Base-by-base conservation (phyloP, 2,113 vertebrate species). In the Oenanthe oenanthe region DNA sequence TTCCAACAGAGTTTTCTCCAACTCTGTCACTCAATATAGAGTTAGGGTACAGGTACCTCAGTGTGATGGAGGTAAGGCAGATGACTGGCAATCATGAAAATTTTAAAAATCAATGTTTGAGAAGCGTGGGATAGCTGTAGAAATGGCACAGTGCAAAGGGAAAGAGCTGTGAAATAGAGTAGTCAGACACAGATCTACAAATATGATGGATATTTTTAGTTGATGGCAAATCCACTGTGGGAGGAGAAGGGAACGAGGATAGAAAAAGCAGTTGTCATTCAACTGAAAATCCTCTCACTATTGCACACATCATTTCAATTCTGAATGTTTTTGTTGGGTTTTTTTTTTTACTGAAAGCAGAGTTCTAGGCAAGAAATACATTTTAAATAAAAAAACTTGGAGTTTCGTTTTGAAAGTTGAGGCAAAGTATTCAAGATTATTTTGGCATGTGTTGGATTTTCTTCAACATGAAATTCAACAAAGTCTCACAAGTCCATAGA, bases 201-300 rank as follows among this genome's bases (percentile, higher is more conserved):
- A 88, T 65, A 94, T 13, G 42, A 83, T 11, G 36, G 76, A 70
- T 95, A 97, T 93, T 94, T 96, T 93, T 81, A 96, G 95, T n/a
- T 63, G 73, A 91, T 45, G 58, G 85, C 70, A 96, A 95, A 93
- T 68, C 72, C 42, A 0, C 78, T 70, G 75, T 40, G 43, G 92
- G 88, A 96, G 90, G 58, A 85, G 58, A 89, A 88, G 20, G 34
- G 72, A 96, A 94, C 0, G 4, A 71, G 68, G 79, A 95, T 68
- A 86, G 73, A 95, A 95, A 97, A 97, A 96, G 85, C 76, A 93
- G 86, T 75, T 95, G 79, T 88, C 92, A 86, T 56, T 63, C 61
- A 93, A 89, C 20, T 63, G 86, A 96, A 96, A 97, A 90, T 92
- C 47, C 60, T 94, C 85, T 90, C 88, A 90, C 63, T 90, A 45